These are phyloP conservation scores for Choloepus didactylus DNA, from an alignment of 2,797 vertebrate genomes.

Conservation along the genomic window DNA sequence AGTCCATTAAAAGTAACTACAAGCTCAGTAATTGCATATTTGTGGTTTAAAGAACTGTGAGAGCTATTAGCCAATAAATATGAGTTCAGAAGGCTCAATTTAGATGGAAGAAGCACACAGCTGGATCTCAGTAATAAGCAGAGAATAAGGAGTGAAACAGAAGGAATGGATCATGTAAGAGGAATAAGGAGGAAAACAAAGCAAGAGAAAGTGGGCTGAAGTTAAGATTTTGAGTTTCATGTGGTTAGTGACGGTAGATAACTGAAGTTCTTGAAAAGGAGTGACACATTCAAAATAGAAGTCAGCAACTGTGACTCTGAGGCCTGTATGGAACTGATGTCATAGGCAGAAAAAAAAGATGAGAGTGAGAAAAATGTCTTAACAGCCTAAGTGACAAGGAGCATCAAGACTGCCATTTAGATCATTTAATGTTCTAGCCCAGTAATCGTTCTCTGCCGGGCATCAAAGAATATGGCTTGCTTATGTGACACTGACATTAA, in stretches of 20 bases:
- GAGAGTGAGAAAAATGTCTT: neutral
- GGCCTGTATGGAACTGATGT: neutral
- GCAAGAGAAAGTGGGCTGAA: neutral
- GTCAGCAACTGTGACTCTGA: neutral
- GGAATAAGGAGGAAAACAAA: neutral
- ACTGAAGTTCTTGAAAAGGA: neutral
- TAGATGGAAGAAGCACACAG: neutral
- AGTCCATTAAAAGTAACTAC: conserved; percentile 37
- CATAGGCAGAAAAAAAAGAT: neutral
- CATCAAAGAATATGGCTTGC: neutral
- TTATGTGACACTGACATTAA: neutral
- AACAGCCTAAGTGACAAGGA: neutral
- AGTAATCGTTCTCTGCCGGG: neutral
- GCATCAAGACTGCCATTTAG: neutral
- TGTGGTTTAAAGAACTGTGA: conserved; percentile 22
- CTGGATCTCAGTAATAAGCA: neutral
- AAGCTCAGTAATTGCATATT: neutral
- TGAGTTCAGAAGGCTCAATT: neutral
- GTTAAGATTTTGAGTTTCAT: neutral
- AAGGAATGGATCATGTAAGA: neutral
- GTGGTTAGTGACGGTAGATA: neutral
- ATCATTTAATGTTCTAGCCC: neutral
- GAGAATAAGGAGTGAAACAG: neutral
- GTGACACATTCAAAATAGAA: neutral
- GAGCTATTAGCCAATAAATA: neutral